Evolutionary conservation across 2,888 invertebrate species (phyloP).

Genomic region (Drosophila tripunctata): DNA sequence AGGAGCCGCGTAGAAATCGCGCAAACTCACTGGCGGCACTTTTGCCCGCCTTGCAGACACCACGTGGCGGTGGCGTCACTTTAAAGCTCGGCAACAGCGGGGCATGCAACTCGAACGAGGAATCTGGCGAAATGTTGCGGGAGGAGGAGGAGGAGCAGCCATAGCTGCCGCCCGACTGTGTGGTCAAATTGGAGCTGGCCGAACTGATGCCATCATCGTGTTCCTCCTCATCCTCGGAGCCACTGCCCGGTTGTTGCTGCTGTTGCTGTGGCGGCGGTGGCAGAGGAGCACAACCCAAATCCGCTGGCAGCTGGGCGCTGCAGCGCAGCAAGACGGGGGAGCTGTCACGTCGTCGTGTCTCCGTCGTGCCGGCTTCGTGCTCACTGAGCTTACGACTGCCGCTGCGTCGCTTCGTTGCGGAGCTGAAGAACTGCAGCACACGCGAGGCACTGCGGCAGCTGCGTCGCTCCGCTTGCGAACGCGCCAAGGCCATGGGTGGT

Average conservation of each 20-base stretch:
- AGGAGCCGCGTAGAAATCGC: conserved; percentile 81
- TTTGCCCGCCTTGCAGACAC: conserved; percentile 61
- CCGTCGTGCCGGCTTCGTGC: too few species aligned
- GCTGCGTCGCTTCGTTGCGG: conserved; percentile 73
- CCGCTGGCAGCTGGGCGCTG: conserved; percentile 20
- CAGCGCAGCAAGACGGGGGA: conserved; percentile 77
- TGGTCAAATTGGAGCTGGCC: conserved; percentile 59
- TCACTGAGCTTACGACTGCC: conserved; percentile 50
- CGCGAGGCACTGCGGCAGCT: conserved; percentile 75
- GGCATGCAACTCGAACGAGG: conserved; percentile 83
- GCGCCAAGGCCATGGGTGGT: conserved; percentile 61
- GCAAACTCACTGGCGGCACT: conserved; percentile 81
- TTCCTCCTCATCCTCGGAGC: conserved; percentile 62
- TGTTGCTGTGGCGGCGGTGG: too few species aligned
- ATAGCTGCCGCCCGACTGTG: conserved; percentile 40
- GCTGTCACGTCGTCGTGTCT: conserved; percentile 38
- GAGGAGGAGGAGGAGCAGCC: conserved; percentile 55
- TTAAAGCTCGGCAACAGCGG: conserved; percentile 83
- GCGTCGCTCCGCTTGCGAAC: conserved; percentile 67
- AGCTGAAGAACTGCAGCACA: conserved; percentile 81
- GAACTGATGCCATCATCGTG: conserved; percentile 81
- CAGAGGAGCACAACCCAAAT: conserved; percentile 62
- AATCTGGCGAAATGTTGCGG: conserved; percentile 78
- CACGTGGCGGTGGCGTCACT: conserved; percentile 81
- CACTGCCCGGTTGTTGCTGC: too few species aligned